Evolutionary conservation across 2,888 invertebrate genomes (phyloP), one percentile per base, ranked within the genome.

Genomic region (Callosobruchus maculatus): DNA sequence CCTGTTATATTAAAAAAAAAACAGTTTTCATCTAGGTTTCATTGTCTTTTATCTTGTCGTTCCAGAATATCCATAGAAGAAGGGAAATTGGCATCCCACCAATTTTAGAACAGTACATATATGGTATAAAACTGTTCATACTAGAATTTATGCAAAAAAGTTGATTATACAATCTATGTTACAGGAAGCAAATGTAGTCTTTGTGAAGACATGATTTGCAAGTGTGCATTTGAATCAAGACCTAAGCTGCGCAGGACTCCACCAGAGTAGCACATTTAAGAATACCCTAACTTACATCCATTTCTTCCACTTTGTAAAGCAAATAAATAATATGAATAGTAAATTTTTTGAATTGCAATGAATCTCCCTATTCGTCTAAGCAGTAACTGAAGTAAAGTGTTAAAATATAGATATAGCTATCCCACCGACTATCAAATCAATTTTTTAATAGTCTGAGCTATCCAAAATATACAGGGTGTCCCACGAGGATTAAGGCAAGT

Each of bases 191-290:
- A 66, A 4, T 82, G 81, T 69, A 76, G 72, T 22, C 74, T 78
- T 21, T 82, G 82, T 69, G 75, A 76, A n/a, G 79, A 79, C 18
- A 75, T 74, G 68, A 75, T 75, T 49, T 82, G 82, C 68, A 78
- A 77, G 21, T 81, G 82, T 71, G 82, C 82, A 4, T 82, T 82
- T 67, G 79, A 81, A 69, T 77, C 82, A 0, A 78, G 80, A 74
- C 80, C 82, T n/a, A 82, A 79, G 74, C 70, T 82, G 21, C 73
- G 74, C 49, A 76, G 82, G 68, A 81, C 82, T 5, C 82, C 82
- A 2, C 78, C 78, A 49, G 49, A 49, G 49, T 13, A 49, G 7
- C 3, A 13, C 13, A 13, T 7, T 49, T 7, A 30, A 30, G 9
- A 30, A 30, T 30, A 30, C 9, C 9, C 9, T 30, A 3, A 30